Percentiles rank a stretch among this genome's conserved stretches.
These are phyloP conservation scores for Carettochelys insculpta DNA, from an alignment of 2,113 vertebrate genomes.

Conservation along the genomic window DNA sequence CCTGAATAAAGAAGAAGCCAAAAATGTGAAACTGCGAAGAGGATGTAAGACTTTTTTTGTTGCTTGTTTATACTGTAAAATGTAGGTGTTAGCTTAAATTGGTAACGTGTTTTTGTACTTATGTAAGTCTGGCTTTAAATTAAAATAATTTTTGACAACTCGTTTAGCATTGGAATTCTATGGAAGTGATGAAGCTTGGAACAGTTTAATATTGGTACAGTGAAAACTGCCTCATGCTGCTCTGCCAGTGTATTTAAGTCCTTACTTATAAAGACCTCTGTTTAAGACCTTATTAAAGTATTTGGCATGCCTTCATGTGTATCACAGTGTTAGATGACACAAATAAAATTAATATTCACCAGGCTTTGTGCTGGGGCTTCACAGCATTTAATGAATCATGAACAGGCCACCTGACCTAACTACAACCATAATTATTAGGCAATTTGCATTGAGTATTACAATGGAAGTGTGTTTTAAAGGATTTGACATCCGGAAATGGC, in stretches of 20 bases:
- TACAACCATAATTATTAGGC: not conserved
- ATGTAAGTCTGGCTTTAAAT: not conserved
- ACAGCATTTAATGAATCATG: not conserved
- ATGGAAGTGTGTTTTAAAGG: not conserved
- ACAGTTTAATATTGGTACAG: not conserved
- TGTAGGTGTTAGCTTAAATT: not conserved
- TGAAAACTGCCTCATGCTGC: not conserved
- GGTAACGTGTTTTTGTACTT: not conserved
- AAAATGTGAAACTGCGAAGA: constrained; percentile 76
- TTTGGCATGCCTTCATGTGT: not conserved
- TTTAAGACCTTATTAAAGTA: not conserved
- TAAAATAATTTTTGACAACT: not conserved
- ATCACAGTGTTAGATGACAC: not conserved
- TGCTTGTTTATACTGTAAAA: not conserved
- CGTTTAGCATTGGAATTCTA: not conserved
- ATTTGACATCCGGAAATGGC: not conserved
- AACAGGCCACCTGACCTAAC: not conserved
- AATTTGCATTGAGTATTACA: not conserved
- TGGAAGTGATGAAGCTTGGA: not conserved
- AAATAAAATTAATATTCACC: not conserved
- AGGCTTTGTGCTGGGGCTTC: not conserved
- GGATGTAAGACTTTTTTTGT: constrained; percentile 82
- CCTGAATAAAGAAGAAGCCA: constrained; percentile 79
- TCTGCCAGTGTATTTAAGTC: not conserved
- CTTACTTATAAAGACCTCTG: not conserved